These are phyloP conservation scores for Virgularia gustaviana DNA, from an alignment of 92 coral and sea anemone species.

Conservation along the genomic window DNA sequence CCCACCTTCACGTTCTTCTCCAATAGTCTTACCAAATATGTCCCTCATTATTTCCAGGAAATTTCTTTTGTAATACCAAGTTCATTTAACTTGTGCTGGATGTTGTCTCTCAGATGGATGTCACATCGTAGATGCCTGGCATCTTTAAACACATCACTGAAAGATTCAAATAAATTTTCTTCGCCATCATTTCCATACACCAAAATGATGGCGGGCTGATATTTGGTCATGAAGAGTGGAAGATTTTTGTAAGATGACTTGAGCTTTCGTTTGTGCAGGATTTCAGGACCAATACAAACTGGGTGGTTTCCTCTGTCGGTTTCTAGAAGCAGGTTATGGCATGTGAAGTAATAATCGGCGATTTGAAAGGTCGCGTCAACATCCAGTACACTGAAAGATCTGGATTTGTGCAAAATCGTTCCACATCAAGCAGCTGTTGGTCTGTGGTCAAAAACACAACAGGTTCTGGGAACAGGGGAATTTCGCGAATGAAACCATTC, in stretches of 20 bases:
- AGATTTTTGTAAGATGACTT: constrained; percentile 13
- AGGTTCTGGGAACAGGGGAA: constrained; percentile 43
- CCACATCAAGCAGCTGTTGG: constrained; percentile 37
- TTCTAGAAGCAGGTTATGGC: constrained; percentile 39
- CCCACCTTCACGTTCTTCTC: constrained; percentile 21
- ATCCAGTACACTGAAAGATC: constrained; percentile 40
- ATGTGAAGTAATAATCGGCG: constrained; percentile 48
- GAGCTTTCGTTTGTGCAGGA: constrained; percentile 51
- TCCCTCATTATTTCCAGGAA: constrained; percentile 36
- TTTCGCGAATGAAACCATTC: constrained; percentile 34
- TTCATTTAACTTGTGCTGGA: constrained; percentile 35
- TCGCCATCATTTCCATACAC: constrained; percentile 33
- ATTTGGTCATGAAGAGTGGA: constrained; percentile 5
- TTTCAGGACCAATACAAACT: constrained; percentile 52
- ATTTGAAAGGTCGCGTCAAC: constrained; percentile 52
- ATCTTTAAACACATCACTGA: background rate
- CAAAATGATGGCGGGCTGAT: background rate
- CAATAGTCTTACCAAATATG: constrained; percentile 39
- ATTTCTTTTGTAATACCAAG: constrained; percentile 28
- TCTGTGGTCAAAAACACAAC: constrained; percentile 29
- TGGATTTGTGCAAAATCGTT: constrained; percentile 53
- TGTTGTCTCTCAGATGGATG: constrained; percentile 50
- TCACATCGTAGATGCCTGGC: constrained; percentile 50
- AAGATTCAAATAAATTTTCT: background rate
- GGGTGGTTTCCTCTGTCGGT: constrained; percentile 41